These are phyloP conservation scores for Ephestia elutella DNA, from an alignment of 1,140 invertebrate genomes.

Conservation along the genomic window DNA sequence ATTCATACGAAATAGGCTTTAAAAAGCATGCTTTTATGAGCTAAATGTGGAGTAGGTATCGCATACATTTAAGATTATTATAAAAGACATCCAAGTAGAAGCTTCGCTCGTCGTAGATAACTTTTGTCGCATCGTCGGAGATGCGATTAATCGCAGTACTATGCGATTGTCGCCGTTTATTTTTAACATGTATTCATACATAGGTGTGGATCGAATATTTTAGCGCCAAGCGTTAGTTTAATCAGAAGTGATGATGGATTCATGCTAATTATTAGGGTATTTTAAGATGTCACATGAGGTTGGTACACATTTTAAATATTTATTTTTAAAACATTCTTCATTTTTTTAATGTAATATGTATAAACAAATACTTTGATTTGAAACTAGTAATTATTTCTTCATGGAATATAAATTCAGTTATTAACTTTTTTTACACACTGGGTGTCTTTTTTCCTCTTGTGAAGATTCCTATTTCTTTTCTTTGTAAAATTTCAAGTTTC, in stretches of 20 bases:
- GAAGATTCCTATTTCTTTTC: too few species aligned
- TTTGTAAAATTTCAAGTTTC: too few species aligned
- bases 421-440: too few species aligned
- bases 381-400: too few species aligned
- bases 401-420: too few species aligned
- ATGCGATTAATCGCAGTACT: not conserved
- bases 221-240: constrained; percentile 4
- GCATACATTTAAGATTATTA: not conserved
- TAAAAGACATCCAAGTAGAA: not conserved
- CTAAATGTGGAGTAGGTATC: not conserved
- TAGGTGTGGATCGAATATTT: not conserved
- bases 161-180: not conserved
- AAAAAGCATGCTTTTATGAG: not conserved
- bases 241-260: constrained; percentile 1
- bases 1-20: not conserved
- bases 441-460: too few species aligned
- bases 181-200: not conserved
- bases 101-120: constrained; percentile 12
- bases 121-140: constrained; percentile 7
- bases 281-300: not conserved
- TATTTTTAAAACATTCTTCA: too few species aligned
- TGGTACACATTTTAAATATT: not conserved
- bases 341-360: too few species aligned
- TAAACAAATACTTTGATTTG: too few species aligned
- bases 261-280: not conserved